Evolutionary conservation across 2,888 invertebrate genomes (phyloP).

Genomic region (Homarus gammarus): DNA sequence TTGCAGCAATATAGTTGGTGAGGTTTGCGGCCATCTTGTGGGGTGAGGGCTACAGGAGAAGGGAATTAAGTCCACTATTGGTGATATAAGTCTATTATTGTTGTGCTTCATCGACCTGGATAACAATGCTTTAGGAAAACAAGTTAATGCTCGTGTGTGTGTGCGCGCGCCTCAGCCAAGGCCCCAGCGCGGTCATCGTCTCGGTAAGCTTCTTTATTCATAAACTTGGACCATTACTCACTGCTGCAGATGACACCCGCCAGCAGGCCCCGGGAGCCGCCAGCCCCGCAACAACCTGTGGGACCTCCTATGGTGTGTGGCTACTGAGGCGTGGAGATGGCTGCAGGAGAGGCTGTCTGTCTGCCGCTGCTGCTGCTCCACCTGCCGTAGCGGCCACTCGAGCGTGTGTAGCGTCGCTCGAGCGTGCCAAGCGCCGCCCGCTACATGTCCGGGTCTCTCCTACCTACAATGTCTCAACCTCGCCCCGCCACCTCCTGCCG

Average conservation of each 20-base stretch:
- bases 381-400: neutral
- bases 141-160: neutral
- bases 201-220: slow-evolving; percentile 56
- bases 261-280: neutral
- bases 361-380: too few relatives aligned
- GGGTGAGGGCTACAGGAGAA: too few relatives aligned
- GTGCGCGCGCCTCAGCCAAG: neutral
- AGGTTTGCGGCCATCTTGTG: too few relatives aligned
- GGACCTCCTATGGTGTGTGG: neutral
- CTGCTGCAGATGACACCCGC: slow-evolving; percentile 11
- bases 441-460: neutral
- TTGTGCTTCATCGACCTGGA: neutral
- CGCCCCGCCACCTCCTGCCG: neutral
- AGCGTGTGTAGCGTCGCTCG: neutral
- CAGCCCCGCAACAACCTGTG: neutral
- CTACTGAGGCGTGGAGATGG: too few relatives aligned
- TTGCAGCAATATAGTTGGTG: too few relatives aligned
- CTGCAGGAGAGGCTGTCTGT: too few relatives aligned
- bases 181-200: neutral
- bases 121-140: neutral
- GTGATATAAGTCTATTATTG: neutral
- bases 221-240: slow-evolving; percentile 52
- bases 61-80: too few relatives aligned
- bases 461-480: neutral
- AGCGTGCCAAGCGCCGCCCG: neutral